Conservation (phyloP, 2,888 invertebrate species). For the Ametastegia equiseti region DNA sequence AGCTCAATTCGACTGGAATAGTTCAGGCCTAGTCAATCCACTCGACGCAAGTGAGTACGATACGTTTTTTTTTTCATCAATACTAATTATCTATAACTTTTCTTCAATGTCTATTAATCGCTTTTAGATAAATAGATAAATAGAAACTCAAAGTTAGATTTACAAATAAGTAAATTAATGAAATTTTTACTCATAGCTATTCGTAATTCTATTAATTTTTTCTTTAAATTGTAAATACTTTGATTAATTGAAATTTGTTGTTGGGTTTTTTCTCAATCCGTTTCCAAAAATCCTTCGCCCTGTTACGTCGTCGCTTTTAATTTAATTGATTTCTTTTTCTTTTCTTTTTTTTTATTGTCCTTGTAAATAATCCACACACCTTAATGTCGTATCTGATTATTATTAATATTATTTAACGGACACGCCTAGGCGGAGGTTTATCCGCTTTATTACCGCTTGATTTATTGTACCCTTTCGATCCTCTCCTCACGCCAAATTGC, state of each 20-base stretch:
- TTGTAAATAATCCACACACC: not conserved
- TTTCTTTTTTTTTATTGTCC: not conserved
- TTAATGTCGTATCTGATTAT: not conserved
- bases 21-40: conserved; percentile 85
- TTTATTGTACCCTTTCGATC: conserved; percentile 74
- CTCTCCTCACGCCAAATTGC: conserved; percentile 74
- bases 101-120: not conserved
- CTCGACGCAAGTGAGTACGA: conserved; percentile 78
- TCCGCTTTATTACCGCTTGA: conserved; percentile 74
- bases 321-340: not conserved
- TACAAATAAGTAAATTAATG: too few relatives aligned
- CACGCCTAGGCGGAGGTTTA: conserved; percentile 72
- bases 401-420: not conserved
- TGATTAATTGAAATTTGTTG: conserved; percentile 56
- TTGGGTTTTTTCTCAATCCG: conserved; percentile 55
- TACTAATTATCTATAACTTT: not conserved
- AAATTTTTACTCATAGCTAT: too few relatives aligned
- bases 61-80: not conserved
- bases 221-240: conserved; percentile 50
- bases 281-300: too few relatives aligned
- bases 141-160: too few relatives aligned
- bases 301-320: not conserved
- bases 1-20: conserved; percentile 87
- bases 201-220: too few relatives aligned
- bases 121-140: too few relatives aligned